These are phyloP conservation scores for Cremastinae sp. DNA, from an alignment of 2,888 invertebrate species.

Conservation along the genomic window DNA sequence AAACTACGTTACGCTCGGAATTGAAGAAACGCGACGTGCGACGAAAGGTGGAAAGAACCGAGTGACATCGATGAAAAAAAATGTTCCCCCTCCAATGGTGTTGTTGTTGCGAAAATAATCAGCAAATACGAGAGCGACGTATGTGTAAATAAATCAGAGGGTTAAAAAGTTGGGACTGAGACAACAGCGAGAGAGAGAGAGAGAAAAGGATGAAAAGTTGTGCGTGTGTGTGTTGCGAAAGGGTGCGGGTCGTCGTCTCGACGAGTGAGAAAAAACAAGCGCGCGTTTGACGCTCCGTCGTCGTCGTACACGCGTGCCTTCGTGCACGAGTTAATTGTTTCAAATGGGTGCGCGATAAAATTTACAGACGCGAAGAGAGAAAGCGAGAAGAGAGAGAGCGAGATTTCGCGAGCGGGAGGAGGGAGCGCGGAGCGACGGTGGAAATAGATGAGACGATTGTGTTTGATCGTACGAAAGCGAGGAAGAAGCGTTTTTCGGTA, in stretches of 20 bases:
- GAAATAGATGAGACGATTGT: background rate
- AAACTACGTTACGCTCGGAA: background rate
- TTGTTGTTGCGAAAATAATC: constrained; percentile 5
- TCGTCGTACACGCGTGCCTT: constrained; percentile 25
- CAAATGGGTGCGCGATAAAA: constrained; percentile 38
- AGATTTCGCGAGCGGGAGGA: background rate
- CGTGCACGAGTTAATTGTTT: constrained; percentile 50
- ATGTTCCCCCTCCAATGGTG: too few species aligned
- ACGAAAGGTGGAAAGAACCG: background rate
- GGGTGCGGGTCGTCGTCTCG: constrained; percentile 48
- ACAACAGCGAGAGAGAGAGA: background rate
- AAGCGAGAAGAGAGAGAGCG: constrained; percentile 15
- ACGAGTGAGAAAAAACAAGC: constrained; percentile 42
- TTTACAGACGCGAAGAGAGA: background rate
- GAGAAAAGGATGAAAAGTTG: too few species aligned
- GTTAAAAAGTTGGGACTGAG: constrained; percentile 5
- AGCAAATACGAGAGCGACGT: background rate
- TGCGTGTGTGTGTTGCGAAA: constrained; percentile 4
- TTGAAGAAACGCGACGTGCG: background rate
- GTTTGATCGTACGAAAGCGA: background rate
- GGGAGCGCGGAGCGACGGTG: background rate
- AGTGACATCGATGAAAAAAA: too few species aligned
- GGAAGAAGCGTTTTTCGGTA: background rate
- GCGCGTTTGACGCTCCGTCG: constrained; percentile 42
- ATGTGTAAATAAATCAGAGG: background rate